Base-by-base conservation (phyloP, 2,888 invertebrate genomes). In the Crematogaster levior region DNA sequence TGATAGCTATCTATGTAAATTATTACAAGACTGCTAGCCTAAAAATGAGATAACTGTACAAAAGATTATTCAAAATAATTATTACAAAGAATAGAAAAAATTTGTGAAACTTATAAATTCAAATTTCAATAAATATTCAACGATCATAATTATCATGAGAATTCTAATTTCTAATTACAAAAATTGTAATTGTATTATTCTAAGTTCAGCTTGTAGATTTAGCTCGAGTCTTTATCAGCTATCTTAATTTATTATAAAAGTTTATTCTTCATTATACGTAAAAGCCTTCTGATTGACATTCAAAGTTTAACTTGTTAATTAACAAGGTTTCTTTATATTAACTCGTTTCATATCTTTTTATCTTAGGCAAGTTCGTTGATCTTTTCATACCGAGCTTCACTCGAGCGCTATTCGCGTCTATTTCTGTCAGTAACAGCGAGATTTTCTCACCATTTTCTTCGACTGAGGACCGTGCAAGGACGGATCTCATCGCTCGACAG, bases 401-500 rank as follows among this genome's bases (percentile, higher is more conserved):
- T 48, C 34, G n/a, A 61, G 34, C 9, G 21, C 60, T 18, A 43
- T 51, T 63, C 75, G 10, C 27, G 37, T 75, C 27, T 75, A 75
- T 75, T 75, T 75, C 37, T 27, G 63, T 75, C 37, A 63, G 37
- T 46, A 60, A 73, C 46, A 21, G 40, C 63, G 5, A 48, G 48
- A 27, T 63, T 75, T 75, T 75, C 61, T 74, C 46, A 75, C 51
- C 34, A 51, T 63, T 37, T 63, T 75, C 37, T 37, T 65, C 40
- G 53, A 24, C 65, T 40, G 40, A 65, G 65, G n/a, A 40, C 51
- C 10, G 75, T 37, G 63, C n/a, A 65, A 75, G 65, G 63, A 63
- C 51, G 24, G 74, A 75, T 75, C 63, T 65, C 63, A n/a, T 75
- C 75, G 65, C 27, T 75, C 75, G 65, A 40, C 65, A 53, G 34